A percentile compares a stretch with the other conserved stretches of the same genome.
phyloP scores from a whole-genome alignment of 2,113 vertebrate genomes.

The Hemichromis elongatus region DNA sequence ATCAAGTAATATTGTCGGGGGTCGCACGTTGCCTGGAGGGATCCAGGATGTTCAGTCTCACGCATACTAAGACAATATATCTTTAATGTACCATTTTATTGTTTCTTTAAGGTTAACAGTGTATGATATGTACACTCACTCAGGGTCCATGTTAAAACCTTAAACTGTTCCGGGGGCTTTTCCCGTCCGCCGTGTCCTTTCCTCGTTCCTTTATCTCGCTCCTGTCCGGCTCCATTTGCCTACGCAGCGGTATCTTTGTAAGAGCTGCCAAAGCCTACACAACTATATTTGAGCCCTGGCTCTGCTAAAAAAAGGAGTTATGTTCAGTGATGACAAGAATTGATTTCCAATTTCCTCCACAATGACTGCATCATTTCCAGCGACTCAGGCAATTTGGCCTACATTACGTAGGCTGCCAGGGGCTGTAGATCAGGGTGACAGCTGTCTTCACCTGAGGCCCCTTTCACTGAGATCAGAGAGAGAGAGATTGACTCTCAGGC shows the following conservation, averaged over 20 bases:
- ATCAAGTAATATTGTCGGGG: slow-evolving; percentile 35
- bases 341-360: slow-evolving; percentile 95
- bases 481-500: slow-evolving; percentile 46
- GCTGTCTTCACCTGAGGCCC: slow-evolving; percentile 73
- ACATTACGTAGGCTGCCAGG: slow-evolving; percentile 74
- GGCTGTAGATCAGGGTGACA: slow-evolving; percentile 86
- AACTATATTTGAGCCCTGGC: slow-evolving; percentile 66
- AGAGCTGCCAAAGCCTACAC: slow-evolving; percentile 40
- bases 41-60: slow-evolving; percentile 1
- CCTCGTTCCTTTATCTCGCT: slow-evolving; percentile 18
- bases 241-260: slow-evolving; percentile 15
- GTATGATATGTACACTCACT: background rate
- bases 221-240: slow-evolving; percentile 6
- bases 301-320: slow-evolving; percentile 69
- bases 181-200: background rate
- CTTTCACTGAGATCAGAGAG: slow-evolving; percentile 73
- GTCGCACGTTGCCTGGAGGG: slow-evolving; percentile 22
- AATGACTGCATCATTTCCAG: slow-evolving; percentile 88
- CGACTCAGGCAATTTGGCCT: slow-evolving; percentile 86
- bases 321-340: slow-evolving; percentile 88
- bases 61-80: slow-evolving; percentile 17
- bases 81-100: background rate
- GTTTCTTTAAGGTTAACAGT: background rate
- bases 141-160: background rate
- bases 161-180: background rate